A percentile compares a stretch with the other conserved stretches of the same genome.
These are phyloP conservation scores for Onychomys torridus DNA, from an alignment of 2,797 vertebrate species.

Conservation along the genomic window DNA sequence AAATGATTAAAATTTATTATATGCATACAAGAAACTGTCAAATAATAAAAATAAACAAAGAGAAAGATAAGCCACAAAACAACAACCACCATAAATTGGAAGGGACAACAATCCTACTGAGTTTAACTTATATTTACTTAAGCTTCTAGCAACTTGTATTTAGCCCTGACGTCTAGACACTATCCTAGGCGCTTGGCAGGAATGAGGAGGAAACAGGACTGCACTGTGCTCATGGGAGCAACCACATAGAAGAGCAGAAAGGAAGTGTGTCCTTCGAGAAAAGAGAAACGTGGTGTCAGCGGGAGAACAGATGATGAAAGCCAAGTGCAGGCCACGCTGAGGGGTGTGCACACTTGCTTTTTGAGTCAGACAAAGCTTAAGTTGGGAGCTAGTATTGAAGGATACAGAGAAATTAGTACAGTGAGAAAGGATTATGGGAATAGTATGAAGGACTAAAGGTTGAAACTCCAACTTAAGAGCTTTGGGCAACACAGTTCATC, in stretches of 20 bases:
- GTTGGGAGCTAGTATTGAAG: neutral
- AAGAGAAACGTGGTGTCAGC: neutral
- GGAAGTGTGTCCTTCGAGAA: neutral
- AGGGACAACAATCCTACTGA: neutral
- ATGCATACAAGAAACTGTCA: neutral
- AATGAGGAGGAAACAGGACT: neutral
- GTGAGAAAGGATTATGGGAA: neutral
- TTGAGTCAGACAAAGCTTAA: neutral
- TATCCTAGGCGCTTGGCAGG: neutral
- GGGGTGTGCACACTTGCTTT: neutral
- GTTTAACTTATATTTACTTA: neutral
- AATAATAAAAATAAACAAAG: neutral
- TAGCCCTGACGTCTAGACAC: neutral
- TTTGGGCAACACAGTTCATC: neutral
- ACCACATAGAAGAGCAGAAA: neutral
- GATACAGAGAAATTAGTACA: neutral
- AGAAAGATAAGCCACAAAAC: neutral
- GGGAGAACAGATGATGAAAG: accelerated
- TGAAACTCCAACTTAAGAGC: neutral
- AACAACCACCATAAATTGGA: neutral
- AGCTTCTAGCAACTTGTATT: neutral
- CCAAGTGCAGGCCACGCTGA: accelerated
- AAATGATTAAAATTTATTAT: neutral
- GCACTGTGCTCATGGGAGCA: neutral
- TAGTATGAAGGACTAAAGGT: too few species aligned